These are phyloP conservation scores for Kryptolebias marmoratus DNA, from an alignment of 2,113 vertebrate species.

Conservation along the genomic window DNA sequence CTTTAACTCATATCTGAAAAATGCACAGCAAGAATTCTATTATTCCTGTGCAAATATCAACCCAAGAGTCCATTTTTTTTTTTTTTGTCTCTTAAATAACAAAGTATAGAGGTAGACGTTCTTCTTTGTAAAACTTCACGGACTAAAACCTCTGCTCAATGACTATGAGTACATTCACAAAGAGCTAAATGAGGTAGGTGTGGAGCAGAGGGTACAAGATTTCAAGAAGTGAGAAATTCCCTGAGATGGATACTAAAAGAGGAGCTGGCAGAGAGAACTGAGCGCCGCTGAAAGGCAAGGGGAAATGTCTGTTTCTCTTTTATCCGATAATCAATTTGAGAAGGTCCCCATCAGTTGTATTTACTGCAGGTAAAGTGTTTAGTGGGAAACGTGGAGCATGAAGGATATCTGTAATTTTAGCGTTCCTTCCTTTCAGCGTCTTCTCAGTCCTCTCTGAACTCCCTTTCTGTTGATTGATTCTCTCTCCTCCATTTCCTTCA, in stretches of 20 bases:
- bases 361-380: conserved; percentile 48
- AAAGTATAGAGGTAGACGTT: conserved; percentile 84
- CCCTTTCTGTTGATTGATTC: conserved; percentile 67
- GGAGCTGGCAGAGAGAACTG: conserved; percentile 52
- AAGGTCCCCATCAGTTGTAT: conserved; percentile 59
- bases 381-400: conserved; percentile 30
- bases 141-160: conserved; percentile 92
- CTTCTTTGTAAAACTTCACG: conserved; percentile 89
- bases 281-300: conserved; percentile 50
- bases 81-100: conserved; percentile 77
- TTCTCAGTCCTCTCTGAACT: conserved; percentile 58
- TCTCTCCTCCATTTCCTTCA: conserved; percentile 68
- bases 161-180: conserved; percentile 94
- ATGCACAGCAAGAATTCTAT: conserved; percentile 76
- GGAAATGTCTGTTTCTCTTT: conserved; percentile 59
- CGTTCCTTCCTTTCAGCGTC: conserved; percentile 54
- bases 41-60: conserved; percentile 79
- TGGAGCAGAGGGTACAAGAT: conserved; percentile 85
- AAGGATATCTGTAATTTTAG: conserved; percentile 42
- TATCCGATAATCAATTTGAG: conserved; percentile 69
- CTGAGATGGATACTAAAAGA: conserved; percentile 86
- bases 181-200: conserved; percentile 99
- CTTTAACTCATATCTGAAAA: conserved; percentile 62
- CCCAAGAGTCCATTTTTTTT: conserved; percentile 63
- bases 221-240: conserved; percentile 91